Evolutionary conservation across 2,113 vertebrate genomes (phyloP).

Genomic region (Zonotrichia leucophrys): DNA sequence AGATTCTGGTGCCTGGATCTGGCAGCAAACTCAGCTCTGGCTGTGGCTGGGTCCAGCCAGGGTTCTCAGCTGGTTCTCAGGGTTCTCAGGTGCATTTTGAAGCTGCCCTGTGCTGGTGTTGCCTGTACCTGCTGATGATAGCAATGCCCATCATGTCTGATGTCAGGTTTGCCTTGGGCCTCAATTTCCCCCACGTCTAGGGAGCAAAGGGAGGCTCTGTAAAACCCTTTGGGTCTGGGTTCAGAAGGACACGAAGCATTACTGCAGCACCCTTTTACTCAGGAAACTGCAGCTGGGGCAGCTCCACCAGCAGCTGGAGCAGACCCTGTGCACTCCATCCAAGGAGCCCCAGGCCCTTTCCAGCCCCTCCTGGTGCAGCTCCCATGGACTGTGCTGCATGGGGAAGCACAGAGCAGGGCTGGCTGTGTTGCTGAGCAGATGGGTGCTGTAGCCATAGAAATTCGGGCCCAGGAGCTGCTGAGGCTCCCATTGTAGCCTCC

Average conservation of each 20-base stretch:
- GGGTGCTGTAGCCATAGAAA: slow-evolving; percentile 62
- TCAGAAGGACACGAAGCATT: neutral
- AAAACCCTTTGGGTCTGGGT: neutral
- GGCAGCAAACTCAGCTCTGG: fast-evolving
- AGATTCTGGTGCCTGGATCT: neutral
- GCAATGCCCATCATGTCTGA: fast-evolving
- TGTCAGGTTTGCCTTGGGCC: neutral
- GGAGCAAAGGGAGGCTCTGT: neutral
- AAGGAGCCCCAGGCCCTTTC: fast-evolving
- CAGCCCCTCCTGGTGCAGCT: neutral
- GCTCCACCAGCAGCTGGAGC: neutral
- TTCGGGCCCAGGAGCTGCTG: slow-evolving; percentile 5
- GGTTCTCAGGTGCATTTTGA: neutral
- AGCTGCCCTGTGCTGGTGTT: neutral
- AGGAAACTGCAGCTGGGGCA: neutral
- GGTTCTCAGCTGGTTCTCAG: neutral
- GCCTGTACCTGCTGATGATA: fast-evolving
- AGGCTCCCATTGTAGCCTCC: slow-evolving; percentile 48
- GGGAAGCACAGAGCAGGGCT: neutral
- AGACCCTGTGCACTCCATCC: neutral
- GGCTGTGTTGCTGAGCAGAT: slow-evolving; percentile 11
- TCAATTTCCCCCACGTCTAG: neutral
- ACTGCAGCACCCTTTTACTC: neutral
- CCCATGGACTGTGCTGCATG: neutral
- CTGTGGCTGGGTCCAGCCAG: neutral